Conservation (phyloP, 2,797 vertebrate genomes). For the Eidolon dupreanum region DNA sequence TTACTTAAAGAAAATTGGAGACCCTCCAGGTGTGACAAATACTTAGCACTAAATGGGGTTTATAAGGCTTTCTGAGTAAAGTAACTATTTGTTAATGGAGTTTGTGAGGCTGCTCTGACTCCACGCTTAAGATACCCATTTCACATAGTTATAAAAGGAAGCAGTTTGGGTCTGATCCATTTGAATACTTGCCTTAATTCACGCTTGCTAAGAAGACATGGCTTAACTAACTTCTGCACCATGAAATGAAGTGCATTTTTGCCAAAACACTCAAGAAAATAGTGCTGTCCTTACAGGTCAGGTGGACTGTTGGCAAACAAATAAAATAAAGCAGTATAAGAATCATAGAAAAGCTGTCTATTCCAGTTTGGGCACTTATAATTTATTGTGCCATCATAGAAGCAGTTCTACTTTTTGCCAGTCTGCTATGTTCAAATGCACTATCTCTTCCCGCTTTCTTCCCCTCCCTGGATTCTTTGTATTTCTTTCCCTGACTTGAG, state of each 20-base stretch:
- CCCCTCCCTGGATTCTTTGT: background rate
- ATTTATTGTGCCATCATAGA: background rate
- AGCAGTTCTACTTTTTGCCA: background rate
- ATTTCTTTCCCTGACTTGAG: background rate
- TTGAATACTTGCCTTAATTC: background rate
- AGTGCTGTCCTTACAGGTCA: background rate
- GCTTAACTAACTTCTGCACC: background rate
- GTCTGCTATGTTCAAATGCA: background rate
- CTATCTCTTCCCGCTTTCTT: background rate
- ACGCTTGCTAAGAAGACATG: background rate
- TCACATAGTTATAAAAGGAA: background rate
- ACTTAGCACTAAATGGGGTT: background rate
- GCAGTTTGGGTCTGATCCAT: background rate
- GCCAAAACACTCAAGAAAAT: background rate
- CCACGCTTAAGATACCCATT: background rate
- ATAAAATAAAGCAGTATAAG: background rate
- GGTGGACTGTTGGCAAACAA: background rate
- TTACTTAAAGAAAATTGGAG: slow-evolving; percentile 2
- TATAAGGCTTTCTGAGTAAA: slow-evolving; percentile 1
- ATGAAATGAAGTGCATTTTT: background rate
- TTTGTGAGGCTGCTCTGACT: background rate
- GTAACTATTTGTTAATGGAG: background rate
- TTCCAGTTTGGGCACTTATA: background rate
- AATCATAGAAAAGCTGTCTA: background rate
- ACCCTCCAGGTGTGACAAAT: background rate